Percentiles rank a stretch among this genome's conserved stretches.
Evolutionary conservation across 2,888 invertebrate species (phyloP).

Genomic region (Epirrhoe alternata): DNA sequence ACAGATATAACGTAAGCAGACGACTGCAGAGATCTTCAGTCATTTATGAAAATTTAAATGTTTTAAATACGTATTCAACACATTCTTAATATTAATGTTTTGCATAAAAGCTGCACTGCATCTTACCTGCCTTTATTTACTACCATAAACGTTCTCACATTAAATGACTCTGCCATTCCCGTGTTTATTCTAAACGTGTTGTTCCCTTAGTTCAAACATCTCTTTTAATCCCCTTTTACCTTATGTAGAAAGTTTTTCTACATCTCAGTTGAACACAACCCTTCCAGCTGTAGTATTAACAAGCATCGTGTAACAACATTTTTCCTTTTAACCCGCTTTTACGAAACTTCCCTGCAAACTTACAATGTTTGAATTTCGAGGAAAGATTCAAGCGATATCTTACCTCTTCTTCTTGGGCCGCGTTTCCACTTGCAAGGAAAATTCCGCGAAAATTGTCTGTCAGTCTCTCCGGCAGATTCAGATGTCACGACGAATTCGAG

Average conservation of each 20-base stretch:
- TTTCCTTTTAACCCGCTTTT: conserved; percentile 26
- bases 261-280: conserved; percentile 18
- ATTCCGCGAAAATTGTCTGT: not conserved
- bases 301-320: conserved; percentile 28
- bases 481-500: too few species aligned
- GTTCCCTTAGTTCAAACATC: not conserved
- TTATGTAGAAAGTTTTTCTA: conserved; percentile 13
- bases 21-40: too few species aligned
- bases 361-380: conserved; percentile 29
- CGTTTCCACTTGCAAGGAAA: not conserved
- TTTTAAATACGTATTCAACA: too few species aligned
- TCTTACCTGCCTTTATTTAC: too few species aligned
- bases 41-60: too few species aligned
- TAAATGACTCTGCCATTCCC: not conserved
- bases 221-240: conserved; percentile 5
- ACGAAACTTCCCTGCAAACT: conserved; percentile 25
- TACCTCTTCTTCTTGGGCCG: conserved; percentile 2
- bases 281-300: conserved; percentile 25
- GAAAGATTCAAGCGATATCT: conserved; percentile 24
- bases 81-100: too few species aligned
- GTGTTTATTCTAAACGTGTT: not conserved
- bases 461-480: too few species aligned
- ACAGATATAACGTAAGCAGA: too few species aligned
- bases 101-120: too few species aligned
- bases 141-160: not conserved